Percentiles rank a stretch among this genome's conserved stretches.
These are phyloP conservation scores for Buphagus erythrorhynchus DNA, from an alignment of 2,797 vertebrate species.

Conservation along the genomic window DNA sequence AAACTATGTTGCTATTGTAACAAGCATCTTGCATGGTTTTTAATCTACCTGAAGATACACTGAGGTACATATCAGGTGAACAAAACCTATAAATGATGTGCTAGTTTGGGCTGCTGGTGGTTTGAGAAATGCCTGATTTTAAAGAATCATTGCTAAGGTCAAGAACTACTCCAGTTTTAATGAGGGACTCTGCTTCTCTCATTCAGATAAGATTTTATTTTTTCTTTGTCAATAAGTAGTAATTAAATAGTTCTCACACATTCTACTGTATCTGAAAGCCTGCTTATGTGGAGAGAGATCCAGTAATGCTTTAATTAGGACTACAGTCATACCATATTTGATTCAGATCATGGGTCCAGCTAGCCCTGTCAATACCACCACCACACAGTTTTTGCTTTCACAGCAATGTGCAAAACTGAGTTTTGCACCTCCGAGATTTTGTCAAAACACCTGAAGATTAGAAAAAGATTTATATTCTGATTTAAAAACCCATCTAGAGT, in stretches of 20 bases:
- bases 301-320: background rate
- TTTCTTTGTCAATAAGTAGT: background rate
- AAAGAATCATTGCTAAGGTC: background rate
- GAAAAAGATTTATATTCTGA: background rate
- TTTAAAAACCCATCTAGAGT: background rate
- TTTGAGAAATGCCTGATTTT: background rate
- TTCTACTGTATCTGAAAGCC: background rate
- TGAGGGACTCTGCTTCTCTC: background rate
- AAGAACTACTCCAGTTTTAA: conserved; percentile 2
- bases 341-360: background rate
- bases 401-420: background rate
- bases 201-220: background rate
- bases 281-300: background rate
- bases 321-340: background rate
- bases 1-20: background rate
- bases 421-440: background rate
- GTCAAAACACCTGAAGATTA: background rate
- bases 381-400: background rate
- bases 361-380: background rate
- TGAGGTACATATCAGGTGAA: background rate
- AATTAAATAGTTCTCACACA: background rate
- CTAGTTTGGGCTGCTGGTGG: background rate
- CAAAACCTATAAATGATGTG: background rate
- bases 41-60: background rate
- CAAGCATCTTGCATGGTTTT: background rate